A percentile compares a stretch with the other conserved stretches of the same genome.
These are phyloP conservation scores for Sebastes itinus DNA, from an alignment of 2,797 vertebrate species.

Conservation along the genomic window DNA sequence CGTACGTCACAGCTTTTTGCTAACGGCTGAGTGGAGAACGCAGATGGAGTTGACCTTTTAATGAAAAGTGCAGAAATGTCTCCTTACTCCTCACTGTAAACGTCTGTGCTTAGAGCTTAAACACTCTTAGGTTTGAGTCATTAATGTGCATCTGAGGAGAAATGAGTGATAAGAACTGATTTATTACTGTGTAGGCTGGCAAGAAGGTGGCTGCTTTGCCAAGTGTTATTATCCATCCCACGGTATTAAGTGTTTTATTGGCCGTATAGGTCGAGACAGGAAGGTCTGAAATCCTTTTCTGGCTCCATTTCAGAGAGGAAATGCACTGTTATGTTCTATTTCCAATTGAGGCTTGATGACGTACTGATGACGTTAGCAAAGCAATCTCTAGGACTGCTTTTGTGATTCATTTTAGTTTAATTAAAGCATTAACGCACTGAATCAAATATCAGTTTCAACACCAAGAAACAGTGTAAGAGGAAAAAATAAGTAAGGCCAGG, in stretches of 20 bases:
- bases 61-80: not conserved
- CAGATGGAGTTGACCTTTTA: not conserved
- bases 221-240: constrained; percentile 24
- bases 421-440: not conserved
- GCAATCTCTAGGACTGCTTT: not conserved
- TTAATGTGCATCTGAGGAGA: constrained; percentile 4
- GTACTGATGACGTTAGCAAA: not conserved
- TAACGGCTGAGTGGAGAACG: not conserved
- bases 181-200: not conserved
- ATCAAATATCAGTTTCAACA: constrained; percentile 2
- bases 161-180: constrained; percentile 2
- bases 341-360: not conserved
- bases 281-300: not conserved
- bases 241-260: constrained; percentile 26
- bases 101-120: not conserved
- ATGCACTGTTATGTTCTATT: not conserved
- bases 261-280: not conserved
- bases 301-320: not conserved
- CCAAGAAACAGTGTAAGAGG: not conserved
- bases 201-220: not conserved
- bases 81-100: not conserved
- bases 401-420: constrained; percentile 18
- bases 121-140: not conserved
- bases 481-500: not conserved
- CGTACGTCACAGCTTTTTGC: not conserved